These are phyloP conservation scores for Drosophila rellima DNA, from an alignment of 2,888 invertebrate species.

Conservation along the genomic window DNA sequence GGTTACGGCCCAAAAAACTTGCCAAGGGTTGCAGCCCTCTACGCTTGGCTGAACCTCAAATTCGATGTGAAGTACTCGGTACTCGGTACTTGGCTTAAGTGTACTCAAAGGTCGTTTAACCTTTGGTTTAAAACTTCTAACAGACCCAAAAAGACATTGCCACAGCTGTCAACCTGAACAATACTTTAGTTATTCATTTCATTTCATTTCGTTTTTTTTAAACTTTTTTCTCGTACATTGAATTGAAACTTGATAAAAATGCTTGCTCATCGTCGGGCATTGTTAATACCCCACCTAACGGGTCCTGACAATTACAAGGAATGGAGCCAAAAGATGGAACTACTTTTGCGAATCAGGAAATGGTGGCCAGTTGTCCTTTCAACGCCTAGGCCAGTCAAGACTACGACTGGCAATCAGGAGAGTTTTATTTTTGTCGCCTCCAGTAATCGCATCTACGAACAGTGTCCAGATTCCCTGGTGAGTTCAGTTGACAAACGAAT, in stretches of 20 bases:
- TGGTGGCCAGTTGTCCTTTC: conserved; percentile 33
- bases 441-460: conserved; percentile 20
- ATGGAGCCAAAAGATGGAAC: conserved; percentile 48
- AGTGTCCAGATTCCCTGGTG: conserved; percentile 9
- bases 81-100: conserved; percentile 37
- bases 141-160: conserved; percentile 1
- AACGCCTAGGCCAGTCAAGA: conserved; percentile 24
- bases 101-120: conserved; percentile 50
- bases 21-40: conserved; percentile 43
- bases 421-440: conserved; percentile 26
- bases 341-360: conserved; percentile 26
- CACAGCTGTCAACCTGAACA: conserved; percentile 19
- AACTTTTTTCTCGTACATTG: neutral
- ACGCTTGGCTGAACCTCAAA: conserved; percentile 48
- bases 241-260: conserved; percentile 14
- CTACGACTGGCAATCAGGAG: neutral
- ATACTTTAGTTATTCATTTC: conserved; percentile 9
- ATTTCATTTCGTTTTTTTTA: neutral
- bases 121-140: conserved; percentile 12
- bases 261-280: conserved; percentile 24
- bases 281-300: conserved; percentile 15
- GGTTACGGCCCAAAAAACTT: conserved; percentile 73
- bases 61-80: conserved; percentile 23
- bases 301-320: conserved; percentile 39
- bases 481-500: conserved; percentile 7